Evolutionary conservation across 2,797 vertebrate genomes (phyloP).

Genomic region (Tympanoctomys barrerae): DNA sequence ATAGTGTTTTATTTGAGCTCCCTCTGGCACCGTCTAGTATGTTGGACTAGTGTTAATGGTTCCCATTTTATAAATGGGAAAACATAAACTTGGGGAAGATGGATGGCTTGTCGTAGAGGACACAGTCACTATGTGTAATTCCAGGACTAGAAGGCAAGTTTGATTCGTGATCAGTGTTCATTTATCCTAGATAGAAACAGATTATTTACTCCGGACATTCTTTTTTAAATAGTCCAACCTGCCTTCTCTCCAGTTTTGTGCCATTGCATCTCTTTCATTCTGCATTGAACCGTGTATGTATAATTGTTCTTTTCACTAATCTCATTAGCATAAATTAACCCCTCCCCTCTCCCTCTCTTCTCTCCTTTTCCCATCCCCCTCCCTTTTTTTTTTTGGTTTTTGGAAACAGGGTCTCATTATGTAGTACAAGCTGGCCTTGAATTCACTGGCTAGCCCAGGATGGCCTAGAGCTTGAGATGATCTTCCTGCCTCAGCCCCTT

Average conservation of each 20-base stretch:
- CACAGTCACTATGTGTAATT: not conserved
- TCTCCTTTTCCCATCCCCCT: fast-evolving
- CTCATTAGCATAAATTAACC: not conserved
- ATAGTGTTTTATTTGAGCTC: not conserved
- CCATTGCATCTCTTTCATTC: not conserved
- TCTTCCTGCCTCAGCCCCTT: not conserved
- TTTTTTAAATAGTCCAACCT: not conserved
- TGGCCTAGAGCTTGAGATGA: not conserved
- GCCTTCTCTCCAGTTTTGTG: constrained; percentile 13
- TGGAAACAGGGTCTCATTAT: not conserved
- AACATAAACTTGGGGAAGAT: not conserved
- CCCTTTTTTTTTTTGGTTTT: not conserved
- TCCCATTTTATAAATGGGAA: not conserved
- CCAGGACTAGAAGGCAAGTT: constrained; percentile 6
- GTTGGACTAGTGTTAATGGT: not conserved
- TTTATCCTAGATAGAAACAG: constrained; percentile 41
- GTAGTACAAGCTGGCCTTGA: not conserved
- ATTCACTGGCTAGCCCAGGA: not conserved
- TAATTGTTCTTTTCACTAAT: constrained; percentile 50
- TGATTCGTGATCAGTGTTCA: not conserved
- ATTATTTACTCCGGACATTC: constrained; percentile 27
- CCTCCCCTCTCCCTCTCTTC: not conserved
- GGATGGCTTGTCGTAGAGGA: not conserved
- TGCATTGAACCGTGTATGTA: not conserved
- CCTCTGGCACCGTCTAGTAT: not conserved